Evolutionary conservation across 92 coral and sea anemone species (phyloP).

Genomic region (Palythoa caribaeorum): DNA sequence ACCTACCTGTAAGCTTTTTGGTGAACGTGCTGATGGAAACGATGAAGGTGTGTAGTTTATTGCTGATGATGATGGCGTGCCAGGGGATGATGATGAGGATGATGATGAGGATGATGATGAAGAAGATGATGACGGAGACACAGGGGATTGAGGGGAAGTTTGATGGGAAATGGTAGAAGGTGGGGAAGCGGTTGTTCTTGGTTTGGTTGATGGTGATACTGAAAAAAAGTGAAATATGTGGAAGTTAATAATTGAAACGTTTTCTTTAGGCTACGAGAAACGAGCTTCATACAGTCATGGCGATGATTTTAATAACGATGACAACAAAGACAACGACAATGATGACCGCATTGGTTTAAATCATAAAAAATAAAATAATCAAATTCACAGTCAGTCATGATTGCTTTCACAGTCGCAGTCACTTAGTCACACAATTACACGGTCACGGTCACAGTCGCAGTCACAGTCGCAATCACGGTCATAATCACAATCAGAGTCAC

Average conservation of each 20-base stretch:
- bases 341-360: background rate
- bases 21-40: background rate
- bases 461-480: no score
- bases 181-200: slow-evolving; percentile 1
- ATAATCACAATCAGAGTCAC: no score
- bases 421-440: background rate
- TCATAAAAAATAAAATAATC: background rate
- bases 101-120: slow-evolving; percentile 5
- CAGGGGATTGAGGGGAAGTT: background rate
- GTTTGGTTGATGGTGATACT: slow-evolving; percentile 11
- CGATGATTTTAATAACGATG: background rate
- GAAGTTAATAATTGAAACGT: no score
- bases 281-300: background rate
- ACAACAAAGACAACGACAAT: background rate
- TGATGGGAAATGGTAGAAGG: background rate
- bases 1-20: background rate
- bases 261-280: no score
- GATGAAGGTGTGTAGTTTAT: background rate
- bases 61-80: background rate
- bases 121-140: background rate
- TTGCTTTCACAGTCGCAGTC: no score
- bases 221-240: background rate
- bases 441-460: background rate
- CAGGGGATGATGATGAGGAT: background rate
- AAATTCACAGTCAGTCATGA: background rate